Conservation (phyloP, 2,113 vertebrate species). For the Ardeotis arabs region DNA sequence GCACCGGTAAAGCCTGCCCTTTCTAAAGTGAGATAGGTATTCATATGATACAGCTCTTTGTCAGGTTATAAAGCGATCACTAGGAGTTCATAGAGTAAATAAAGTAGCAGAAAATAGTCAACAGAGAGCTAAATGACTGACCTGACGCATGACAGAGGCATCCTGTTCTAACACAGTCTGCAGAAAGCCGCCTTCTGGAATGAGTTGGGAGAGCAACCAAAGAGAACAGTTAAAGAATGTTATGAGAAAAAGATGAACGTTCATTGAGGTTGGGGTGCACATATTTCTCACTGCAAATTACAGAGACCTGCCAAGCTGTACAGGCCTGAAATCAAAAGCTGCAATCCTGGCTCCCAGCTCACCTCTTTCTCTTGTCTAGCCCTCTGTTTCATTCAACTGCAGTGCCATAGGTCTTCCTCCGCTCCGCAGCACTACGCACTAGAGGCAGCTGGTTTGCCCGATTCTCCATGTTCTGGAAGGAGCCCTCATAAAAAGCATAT, state of each 20-base stretch:
- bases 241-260: conserved; percentile 16
- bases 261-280: conserved; percentile 11
- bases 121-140: not conserved
- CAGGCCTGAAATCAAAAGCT: conserved; percentile 2
- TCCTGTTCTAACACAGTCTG: not conserved
- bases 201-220: conserved; percentile 22
- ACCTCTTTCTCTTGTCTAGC: not conserved
- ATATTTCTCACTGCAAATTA: conserved; percentile 33
- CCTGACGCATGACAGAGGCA: not conserved
- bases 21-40: not conserved
- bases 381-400: not conserved
- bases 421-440: not conserved
- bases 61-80: not conserved
- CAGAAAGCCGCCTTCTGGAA: conserved; percentile 13
- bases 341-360: not conserved
- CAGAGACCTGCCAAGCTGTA: conserved; percentile 13
- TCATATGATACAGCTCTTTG: not conserved
- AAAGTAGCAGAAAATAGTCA: not conserved
- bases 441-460: not conserved
- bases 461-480: not conserved
- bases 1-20: not conserved
- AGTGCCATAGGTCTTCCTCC: not conserved
- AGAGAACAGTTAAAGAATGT: conserved; percentile 38
- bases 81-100: not conserved
- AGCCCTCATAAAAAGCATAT: not conserved